These are phyloP conservation scores for Hypomecis atomaria DNA, from an alignment of 2,888 invertebrate species.

Conservation along the genomic window DNA sequence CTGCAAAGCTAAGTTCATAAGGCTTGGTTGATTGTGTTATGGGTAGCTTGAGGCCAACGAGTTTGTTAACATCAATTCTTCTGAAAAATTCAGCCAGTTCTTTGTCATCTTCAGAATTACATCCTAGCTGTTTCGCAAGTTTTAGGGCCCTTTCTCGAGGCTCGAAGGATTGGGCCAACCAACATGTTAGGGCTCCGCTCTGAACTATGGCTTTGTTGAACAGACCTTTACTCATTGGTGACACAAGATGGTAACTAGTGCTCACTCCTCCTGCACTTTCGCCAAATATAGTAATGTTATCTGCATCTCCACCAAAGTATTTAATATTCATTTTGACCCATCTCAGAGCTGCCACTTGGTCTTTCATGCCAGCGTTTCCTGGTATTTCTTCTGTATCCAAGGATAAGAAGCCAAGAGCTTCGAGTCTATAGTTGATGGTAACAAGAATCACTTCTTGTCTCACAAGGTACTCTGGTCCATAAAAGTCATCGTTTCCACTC, in stretches of 20 bases:
- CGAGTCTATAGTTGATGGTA: constrained; percentile 73
- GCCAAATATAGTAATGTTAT: constrained; percentile 75
- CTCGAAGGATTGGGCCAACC: constrained; percentile 73
- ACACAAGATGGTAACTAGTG: constrained; percentile 65
- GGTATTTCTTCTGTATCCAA: constrained; percentile 70
- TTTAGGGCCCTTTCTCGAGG: constrained; percentile 75
- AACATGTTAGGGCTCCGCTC: constrained; percentile 87
- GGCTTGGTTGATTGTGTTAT: constrained; percentile 46
- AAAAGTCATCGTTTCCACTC: constrained; percentile 63
- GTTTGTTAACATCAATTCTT: constrained; percentile 52
- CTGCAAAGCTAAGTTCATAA: constrained; percentile 48
- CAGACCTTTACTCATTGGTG: constrained; percentile 73
- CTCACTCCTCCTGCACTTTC: constrained; percentile 71
- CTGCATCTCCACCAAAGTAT: constrained; percentile 70
- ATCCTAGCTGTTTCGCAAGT: constrained; percentile 60
- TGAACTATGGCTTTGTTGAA: constrained; percentile 85
- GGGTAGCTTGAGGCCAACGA: constrained; percentile 48
- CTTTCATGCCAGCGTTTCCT: constrained; percentile 78
- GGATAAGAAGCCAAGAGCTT: constrained; percentile 68
- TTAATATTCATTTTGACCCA: constrained; percentile 72
- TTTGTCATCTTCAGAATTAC: constrained; percentile 57
- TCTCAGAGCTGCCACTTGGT: constrained; percentile 71
- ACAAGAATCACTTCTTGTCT: constrained; percentile 67
- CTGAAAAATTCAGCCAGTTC: constrained; percentile 63
- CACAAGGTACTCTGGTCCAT: constrained; percentile 71